Conservation (phyloP, 2,888 invertebrate genomes). For the Lottia gigantea region DNA sequence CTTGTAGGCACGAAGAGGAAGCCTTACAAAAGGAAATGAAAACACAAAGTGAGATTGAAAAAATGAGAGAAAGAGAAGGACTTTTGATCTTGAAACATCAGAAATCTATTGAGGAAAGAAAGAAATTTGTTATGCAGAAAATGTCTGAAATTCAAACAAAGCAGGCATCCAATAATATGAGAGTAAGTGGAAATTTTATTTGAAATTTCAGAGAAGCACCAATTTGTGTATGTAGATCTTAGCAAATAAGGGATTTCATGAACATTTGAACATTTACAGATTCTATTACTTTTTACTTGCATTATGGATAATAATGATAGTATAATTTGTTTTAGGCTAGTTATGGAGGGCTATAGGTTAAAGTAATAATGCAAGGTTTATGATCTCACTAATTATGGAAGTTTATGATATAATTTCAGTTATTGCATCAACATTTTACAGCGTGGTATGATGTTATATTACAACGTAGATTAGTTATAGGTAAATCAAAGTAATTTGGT, state of each 20-base stretch:
- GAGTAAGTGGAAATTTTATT: slow-evolving; percentile 35
- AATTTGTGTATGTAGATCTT: too few relatives aligned
- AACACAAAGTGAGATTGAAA: slow-evolving; percentile 41
- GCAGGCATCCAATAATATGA: slow-evolving; percentile 47
- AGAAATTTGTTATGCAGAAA: slow-evolving; percentile 40
- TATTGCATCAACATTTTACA: slow-evolving; percentile 60
- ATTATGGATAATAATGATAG: too few relatives aligned
- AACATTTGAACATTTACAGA: too few relatives aligned
- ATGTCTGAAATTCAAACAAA: slow-evolving; percentile 45
- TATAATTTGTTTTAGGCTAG: too few relatives aligned
- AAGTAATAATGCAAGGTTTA: too few relatives aligned
- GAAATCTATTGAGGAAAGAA: slow-evolving; percentile 40
- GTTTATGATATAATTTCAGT: slow-evolving; percentile 37
- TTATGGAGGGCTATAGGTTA: too few relatives aligned
- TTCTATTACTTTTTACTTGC: too few relatives aligned
- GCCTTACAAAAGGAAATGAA: slow-evolving; percentile 38
- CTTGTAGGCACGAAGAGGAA: slow-evolving; percentile 34
- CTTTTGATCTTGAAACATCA: slow-evolving; percentile 34
- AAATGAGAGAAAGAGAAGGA: slow-evolving; percentile 36
- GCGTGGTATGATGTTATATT: slow-evolving; percentile 62
- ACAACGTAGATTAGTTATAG: slow-evolving; percentile 59
- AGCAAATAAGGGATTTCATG: too few relatives aligned
- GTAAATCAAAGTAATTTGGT: too few relatives aligned
- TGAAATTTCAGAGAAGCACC: too few relatives aligned
- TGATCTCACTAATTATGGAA: too few relatives aligned